Conservation (phyloP, 2,888 invertebrate species). For the Onchidella celtica region DNA sequence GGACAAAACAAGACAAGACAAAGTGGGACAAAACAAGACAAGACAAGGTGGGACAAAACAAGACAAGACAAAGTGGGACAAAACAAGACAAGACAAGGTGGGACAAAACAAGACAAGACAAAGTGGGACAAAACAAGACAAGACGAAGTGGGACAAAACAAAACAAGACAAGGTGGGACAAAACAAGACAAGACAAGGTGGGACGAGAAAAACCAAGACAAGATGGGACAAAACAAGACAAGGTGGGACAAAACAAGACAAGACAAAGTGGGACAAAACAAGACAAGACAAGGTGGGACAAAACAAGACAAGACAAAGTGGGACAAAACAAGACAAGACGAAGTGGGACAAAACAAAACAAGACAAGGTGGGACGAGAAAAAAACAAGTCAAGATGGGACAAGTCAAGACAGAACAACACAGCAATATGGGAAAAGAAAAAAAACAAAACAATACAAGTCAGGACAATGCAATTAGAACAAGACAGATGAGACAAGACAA, state of each 20-base stretch:
- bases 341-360: constrained; percentile 2
- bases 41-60: constrained; percentile 11
- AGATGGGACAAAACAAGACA: constrained; percentile 36
- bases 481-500: no score
- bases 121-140: constrained; percentile 26
- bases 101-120: constrained; percentile 31
- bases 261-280: constrained; percentile 27
- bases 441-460: no score
- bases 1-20: constrained; percentile 20
- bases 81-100: constrained; percentile 27
- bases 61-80: constrained; percentile 16
- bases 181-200: constrained; percentile 33
- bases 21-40: constrained; percentile 2
- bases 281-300: constrained; percentile 29
- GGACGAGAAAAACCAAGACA: constrained; percentile 35
- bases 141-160: constrained; percentile 38
- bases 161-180: constrained; percentile 34
- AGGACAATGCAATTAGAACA: no score
- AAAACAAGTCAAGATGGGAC: no score
- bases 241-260: constrained; percentile 33
- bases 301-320: constrained; percentile 18
- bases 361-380: no score
- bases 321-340: constrained; percentile 9
- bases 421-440: no score
- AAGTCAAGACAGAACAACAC: no score